phyloP scores from a whole-genome alignment of 1,140 invertebrate species.

The Zaprionus davidi region DNA sequence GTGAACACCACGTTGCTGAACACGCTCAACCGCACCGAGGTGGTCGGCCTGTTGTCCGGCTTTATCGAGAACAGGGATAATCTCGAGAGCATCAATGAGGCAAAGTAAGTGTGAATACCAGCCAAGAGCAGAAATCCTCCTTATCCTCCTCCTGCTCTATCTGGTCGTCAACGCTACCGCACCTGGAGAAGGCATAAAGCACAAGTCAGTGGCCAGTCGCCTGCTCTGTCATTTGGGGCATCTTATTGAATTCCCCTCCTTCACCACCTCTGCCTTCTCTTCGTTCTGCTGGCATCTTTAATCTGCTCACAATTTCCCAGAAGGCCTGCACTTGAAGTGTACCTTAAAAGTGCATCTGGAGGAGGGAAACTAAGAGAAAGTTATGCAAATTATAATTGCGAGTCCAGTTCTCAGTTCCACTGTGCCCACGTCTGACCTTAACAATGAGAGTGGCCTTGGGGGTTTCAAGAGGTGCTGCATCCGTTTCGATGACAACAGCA shows the following conservation, averaged over 20 bases:
- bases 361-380: background rate
- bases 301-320: conserved; percentile 14
- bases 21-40: conserved; percentile 75
- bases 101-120: conserved; percentile 67
- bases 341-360: background rate
- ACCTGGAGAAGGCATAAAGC: background rate
- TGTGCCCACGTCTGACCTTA: background rate
- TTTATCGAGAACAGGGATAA: conserved; percentile 82
- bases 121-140: background rate
- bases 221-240: background rate
- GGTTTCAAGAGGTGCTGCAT: background rate
- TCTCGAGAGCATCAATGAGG: conserved; percentile 77
- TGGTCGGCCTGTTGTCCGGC: conserved; percentile 70
- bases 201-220: background rate
- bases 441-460: background rate
- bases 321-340: background rate
- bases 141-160: background rate
- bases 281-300: background rate
- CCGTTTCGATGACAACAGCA: conserved; percentile 12
- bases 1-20: conserved; percentile 72
- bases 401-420: conserved; percentile 3
- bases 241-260: conserved; percentile 7
- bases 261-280: too few relatives aligned
- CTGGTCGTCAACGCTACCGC: too few relatives aligned
- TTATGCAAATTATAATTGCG: conserved; percentile 45